Percentiles rank a stretch among this genome's conserved stretches.
phyloP scores from a whole-genome alignment of 2,797 vertebrate species.

The Rhyacichthys aspro region DNA sequence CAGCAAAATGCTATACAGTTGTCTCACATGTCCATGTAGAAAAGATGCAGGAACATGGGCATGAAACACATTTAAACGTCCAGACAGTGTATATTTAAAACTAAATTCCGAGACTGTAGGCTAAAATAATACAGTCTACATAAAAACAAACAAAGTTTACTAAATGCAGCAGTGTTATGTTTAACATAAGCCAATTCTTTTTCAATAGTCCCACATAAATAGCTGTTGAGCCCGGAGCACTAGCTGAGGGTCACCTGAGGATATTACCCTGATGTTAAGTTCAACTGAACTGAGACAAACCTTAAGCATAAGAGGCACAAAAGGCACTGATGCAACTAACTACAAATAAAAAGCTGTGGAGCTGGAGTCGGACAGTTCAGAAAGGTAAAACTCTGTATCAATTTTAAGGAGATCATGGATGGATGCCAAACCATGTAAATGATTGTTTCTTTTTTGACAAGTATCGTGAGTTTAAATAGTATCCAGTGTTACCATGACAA shows the following conservation, averaged over 20 bases:
- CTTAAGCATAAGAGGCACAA: not conserved
- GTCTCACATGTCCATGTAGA: slow-evolving; percentile 27
- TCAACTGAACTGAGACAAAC: slow-evolving; percentile 46
- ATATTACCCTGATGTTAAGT: slow-evolving; percentile 64
- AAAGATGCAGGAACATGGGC: slow-evolving; percentile 13
- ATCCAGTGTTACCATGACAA: slow-evolving; percentile 89
- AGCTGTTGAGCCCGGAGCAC: slow-evolving; percentile 50
- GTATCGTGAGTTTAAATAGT: not conserved
- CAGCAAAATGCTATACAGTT: slow-evolving; percentile 23
- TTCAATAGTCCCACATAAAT: slow-evolving; percentile 42
- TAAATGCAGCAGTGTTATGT: slow-evolving; percentile 26
- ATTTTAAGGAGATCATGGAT: not conserved
- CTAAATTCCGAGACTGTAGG: too few relatives aligned
- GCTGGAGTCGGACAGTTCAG: not conserved
- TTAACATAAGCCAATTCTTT: slow-evolving; percentile 43
- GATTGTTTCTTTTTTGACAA: not conserved
- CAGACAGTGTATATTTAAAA: too few relatives aligned
- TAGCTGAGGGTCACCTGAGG: slow-evolving; percentile 58
- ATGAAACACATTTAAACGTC: slow-evolving; percentile 9
- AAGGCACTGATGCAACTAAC: not conserved
- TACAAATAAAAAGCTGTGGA: not conserved
- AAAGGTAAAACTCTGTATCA: too few relatives aligned
- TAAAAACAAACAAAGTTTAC: slow-evolving; percentile 16
- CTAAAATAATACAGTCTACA: not conserved
- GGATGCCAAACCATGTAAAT: not conserved